phyloP scores from a whole-genome alignment of 2,888 invertebrate genomes.

The Caenorhabditis sp. region DNA sequence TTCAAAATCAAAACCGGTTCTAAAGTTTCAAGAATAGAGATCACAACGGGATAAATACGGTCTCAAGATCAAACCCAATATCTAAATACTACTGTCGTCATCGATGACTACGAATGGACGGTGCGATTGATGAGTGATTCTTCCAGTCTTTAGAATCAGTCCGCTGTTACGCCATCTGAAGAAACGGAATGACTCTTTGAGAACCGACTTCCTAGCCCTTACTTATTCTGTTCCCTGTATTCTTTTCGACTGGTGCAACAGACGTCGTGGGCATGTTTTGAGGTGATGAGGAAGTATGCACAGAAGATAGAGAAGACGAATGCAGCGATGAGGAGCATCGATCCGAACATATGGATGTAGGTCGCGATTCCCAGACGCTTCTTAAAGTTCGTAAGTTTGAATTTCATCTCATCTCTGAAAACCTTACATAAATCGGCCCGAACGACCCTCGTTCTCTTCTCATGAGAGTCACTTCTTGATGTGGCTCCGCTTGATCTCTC shows the following conservation, averaged over 20 bases:
- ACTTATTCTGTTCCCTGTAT: slow-evolving; percentile 63
- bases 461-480: slow-evolving; percentile 5
- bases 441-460: slow-evolving; percentile 39
- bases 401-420: neutral
- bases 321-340: slow-evolving; percentile 63
- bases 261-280: slow-evolving; percentile 63
- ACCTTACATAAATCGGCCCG: slow-evolving; percentile 45
- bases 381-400: slow-evolving; percentile 8
- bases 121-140: slow-evolving; percentile 38
- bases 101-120: slow-evolving; percentile 72
- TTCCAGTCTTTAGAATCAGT: slow-evolving; percentile 55
- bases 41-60: slow-evolving; percentile 8
- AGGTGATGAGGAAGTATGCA: slow-evolving; percentile 72
- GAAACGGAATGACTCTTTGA: neutral
- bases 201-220: neutral
- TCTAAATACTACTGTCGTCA: slow-evolving; percentile 69
- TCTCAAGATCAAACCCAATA: neutral
- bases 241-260: slow-evolving; percentile 68
- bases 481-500: slow-evolving; percentile 13
- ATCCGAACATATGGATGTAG: slow-evolving; percentile 68
- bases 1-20: slow-evolving; percentile 6
- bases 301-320: slow-evolving; percentile 72
- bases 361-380: slow-evolving; percentile 67
- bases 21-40: slow-evolving; percentile 10
- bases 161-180: slow-evolving; percentile 60